phyloP scores from a whole-genome alignment of 2,888 invertebrate species.

The Himalopsyche japonica region DNA sequence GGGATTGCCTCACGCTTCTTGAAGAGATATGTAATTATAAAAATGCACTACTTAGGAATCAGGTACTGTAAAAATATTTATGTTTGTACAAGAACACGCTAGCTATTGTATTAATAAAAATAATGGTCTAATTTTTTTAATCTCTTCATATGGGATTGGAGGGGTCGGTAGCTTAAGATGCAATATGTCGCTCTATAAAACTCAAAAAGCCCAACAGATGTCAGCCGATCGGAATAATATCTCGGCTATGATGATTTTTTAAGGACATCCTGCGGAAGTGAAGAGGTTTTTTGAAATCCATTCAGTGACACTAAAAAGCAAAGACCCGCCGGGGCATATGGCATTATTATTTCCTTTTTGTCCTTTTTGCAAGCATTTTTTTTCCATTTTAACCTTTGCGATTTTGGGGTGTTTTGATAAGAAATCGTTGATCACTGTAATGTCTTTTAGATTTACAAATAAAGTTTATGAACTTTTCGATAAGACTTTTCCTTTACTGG shows the following conservation, averaged over 20 bases:
- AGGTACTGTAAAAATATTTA: too few relatives aligned
- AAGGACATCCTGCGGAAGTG: conserved; percentile 39
- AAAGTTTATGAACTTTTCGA: too few relatives aligned
- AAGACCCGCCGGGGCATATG: conserved; percentile 31
- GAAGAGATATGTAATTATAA: too few relatives aligned
- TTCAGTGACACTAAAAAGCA: conserved; percentile 18
- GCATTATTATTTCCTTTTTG: conserved; percentile 29
- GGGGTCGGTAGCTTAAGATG: not conserved
- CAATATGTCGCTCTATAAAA: conserved; percentile 4
- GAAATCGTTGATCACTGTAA: not conserved
- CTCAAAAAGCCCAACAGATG: conserved; percentile 26
- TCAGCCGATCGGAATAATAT: conserved; percentile 28
- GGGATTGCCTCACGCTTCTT: too few relatives aligned
- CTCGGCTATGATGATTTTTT: conserved; percentile 30
- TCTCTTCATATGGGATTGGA: not conserved
- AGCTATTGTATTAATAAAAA: too few relatives aligned
- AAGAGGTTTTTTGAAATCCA: conserved; percentile 33
- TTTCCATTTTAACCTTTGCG: not conserved
- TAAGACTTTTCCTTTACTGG: too few relatives aligned
- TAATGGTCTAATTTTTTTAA: not conserved
- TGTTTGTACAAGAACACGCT: too few relatives aligned
- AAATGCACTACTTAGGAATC: too few relatives aligned
- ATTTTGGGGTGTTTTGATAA: not conserved
- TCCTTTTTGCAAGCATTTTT: not conserved
- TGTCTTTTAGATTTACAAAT: not conserved